Conservation (phyloP, 2,797 vertebrate genomes). For the Peromyscus eremicus region DNA sequence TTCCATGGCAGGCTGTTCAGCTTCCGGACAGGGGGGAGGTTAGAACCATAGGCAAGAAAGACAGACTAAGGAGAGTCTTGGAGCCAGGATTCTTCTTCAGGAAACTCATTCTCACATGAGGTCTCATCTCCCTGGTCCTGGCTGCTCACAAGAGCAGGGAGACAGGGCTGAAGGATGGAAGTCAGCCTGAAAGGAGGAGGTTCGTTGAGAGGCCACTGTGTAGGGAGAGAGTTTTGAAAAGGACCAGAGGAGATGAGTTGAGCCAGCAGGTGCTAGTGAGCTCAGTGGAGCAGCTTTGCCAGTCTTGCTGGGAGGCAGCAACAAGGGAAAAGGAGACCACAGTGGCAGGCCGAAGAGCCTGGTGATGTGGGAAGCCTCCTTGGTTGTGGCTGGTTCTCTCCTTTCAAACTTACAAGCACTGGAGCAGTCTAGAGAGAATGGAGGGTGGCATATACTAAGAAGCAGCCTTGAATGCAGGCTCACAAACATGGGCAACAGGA, state of each 20-base stretch:
- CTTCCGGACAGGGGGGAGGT: background rate
- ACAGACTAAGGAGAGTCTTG: background rate
- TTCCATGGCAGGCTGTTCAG: too few relatives aligned
- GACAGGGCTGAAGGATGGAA: accelerated
- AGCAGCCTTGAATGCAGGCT: background rate
- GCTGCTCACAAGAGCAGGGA: background rate
- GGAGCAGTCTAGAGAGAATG: background rate
- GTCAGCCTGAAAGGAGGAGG: background rate
- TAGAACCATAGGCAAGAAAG: background rate
- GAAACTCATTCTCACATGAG: background rate
- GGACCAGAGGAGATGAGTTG: background rate
- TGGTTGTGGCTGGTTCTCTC: background rate
- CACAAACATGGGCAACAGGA: background rate
- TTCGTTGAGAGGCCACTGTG: background rate
- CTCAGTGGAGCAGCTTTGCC: background rate
- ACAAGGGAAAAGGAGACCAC: background rate
- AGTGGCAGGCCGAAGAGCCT: background rate
- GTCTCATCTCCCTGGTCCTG: background rate
- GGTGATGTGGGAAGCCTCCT: background rate
- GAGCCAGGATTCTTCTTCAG: background rate
- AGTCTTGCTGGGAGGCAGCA: background rate
- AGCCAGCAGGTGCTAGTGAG: background rate
- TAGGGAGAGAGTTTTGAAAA: background rate
- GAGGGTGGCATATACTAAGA: too few relatives aligned
- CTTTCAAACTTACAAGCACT: background rate